These are phyloP conservation scores for Columbina picui DNA, from an alignment of 2,113 vertebrate genomes.

Conservation along the genomic window DNA sequence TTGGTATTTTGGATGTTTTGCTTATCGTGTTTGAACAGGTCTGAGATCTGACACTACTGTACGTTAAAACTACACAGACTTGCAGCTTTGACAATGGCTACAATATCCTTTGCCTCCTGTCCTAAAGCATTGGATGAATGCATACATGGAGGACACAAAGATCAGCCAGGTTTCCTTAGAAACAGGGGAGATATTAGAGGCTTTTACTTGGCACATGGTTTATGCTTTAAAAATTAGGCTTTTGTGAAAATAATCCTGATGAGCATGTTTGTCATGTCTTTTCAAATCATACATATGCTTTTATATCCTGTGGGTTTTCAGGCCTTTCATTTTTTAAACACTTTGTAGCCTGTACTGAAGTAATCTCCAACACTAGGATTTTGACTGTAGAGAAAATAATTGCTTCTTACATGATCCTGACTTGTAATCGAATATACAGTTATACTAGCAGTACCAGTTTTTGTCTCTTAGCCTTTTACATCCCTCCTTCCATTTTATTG, in stretches of 20 bases:
- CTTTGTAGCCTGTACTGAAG: background rate
- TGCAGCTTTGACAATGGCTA: background rate
- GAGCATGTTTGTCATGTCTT: slow-evolving; percentile 22
- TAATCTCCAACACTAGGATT: slow-evolving; percentile 37
- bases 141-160: background rate
- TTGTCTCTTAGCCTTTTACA: background rate
- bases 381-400: slow-evolving; percentile 52
- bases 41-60: background rate
- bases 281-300: slow-evolving; percentile 26
- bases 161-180: background rate
- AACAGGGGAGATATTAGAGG: background rate
- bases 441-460: background rate
- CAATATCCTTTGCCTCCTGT: background rate
- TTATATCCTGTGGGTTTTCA: background rate
- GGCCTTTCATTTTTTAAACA: slow-evolving; percentile 31
- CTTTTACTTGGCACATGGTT: background rate
- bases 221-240: background rate
- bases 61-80: background rate
- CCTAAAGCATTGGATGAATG: background rate
- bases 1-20: background rate
- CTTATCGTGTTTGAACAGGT: background rate
- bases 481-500: background rate
- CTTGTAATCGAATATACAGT: slow-evolving; percentile 30
- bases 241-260: slow-evolving; percentile 38
- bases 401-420: slow-evolving; percentile 39